Conservation (phyloP, 2,888 invertebrate species). For the Ophion slaviceki region DNA sequence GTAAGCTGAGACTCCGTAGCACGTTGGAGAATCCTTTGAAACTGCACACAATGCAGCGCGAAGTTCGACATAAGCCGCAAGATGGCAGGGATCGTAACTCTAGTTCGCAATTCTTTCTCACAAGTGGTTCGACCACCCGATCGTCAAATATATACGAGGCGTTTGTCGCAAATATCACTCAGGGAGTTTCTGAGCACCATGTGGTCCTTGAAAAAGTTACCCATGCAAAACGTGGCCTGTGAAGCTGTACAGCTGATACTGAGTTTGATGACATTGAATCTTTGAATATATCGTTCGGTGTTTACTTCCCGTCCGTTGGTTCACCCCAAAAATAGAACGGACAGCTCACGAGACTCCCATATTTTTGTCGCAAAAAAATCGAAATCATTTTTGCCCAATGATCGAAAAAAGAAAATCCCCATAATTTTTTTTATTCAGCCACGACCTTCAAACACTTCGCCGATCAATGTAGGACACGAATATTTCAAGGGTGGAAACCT, state of each 20-base stretch:
- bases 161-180: background rate
- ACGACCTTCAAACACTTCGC: background rate
- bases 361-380: conserved; percentile 32
- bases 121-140: conserved; percentile 7
- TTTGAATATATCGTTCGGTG: conserved; percentile 36
- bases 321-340: conserved; percentile 57
- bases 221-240: background rate
- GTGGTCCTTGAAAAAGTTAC: conserved; percentile 23
- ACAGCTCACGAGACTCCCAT: conserved; percentile 42
- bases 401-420: background rate
- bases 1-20: background rate
- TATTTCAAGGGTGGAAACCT: no score
- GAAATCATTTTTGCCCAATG: background rate
- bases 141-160: conserved; percentile 45
- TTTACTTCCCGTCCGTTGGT: conserved; percentile 48
- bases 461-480: background rate
- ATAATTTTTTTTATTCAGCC: background rate
- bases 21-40: background rate
- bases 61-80: conserved; percentile 13
- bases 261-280: background rate
- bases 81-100: conserved; percentile 40
- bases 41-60: background rate
- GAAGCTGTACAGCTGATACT: background rate
- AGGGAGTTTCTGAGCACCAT: conserved; percentile 43
- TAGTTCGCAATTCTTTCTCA: conserved; percentile 26